phyloP scores from a whole-genome alignment of 2,113 vertebrate genomes.

The Pardalotus punctatus region DNA sequence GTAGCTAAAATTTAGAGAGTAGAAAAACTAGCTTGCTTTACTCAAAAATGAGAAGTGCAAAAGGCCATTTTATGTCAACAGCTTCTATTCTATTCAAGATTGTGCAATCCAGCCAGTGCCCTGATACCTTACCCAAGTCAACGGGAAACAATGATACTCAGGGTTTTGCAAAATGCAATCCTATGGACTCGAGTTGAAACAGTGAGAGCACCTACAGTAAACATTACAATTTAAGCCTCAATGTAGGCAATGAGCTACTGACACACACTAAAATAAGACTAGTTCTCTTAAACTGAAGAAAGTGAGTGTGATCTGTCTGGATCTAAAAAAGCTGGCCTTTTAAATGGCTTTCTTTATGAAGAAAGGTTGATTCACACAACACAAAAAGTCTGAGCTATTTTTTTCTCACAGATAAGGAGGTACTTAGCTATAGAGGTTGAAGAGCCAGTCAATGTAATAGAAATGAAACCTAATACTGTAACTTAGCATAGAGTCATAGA shows the following conservation, averaged over 20 bases:
- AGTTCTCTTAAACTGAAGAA: not conserved
- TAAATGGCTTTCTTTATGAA: not conserved
- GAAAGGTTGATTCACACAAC: not conserved
- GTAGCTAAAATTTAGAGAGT: not conserved
- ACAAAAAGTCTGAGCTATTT: not conserved
- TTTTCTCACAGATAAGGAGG: not conserved
- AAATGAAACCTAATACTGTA: not conserved
- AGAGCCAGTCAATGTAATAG: not conserved
- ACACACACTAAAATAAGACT: not conserved
- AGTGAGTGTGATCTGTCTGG: not conserved
- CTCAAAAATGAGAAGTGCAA: not conserved
- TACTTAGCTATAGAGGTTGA: not conserved
- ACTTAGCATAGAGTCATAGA: not conserved
- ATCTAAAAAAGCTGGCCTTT: not conserved
- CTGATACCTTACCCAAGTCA: not conserved
- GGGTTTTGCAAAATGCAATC: not conserved
- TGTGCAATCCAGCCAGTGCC: not conserved
- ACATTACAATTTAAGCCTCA: not conserved
- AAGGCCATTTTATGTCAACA: not conserved
- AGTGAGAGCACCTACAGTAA: not conserved
- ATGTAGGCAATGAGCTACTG: not conserved
- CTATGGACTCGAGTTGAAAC: not conserved
- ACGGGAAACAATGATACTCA: not conserved
- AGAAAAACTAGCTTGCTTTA: not conserved
- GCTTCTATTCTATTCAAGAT: not conserved